These are phyloP conservation scores for Microcebus ravelobensis DNA, from an alignment of 2,113 vertebrate genomes.

Conservation along the genomic window DNA sequence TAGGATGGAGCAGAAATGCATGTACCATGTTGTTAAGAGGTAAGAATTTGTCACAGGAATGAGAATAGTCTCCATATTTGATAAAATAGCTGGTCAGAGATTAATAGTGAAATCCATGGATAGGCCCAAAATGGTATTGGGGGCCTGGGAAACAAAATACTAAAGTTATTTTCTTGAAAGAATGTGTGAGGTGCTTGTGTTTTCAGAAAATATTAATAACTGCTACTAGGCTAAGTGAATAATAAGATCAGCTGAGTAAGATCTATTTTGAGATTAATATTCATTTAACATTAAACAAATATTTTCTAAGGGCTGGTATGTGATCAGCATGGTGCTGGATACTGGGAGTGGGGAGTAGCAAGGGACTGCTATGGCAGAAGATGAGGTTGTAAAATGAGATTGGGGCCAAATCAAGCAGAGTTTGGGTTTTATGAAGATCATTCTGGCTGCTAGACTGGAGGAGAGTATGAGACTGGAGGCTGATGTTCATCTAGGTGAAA, in stretches of 20 bases:
- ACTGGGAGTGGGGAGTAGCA: background rate
- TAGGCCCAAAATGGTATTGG: background rate
- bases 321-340: background rate
- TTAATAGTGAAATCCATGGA: background rate
- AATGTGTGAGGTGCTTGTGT: background rate
- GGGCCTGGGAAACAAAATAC: background rate
- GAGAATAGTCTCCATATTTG: background rate
- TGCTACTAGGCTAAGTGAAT: background rate
- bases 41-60: background rate
- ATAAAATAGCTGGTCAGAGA: background rate
- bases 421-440: background rate
- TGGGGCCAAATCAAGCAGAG: background rate
- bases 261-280: background rate
- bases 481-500: background rate
- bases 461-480: background rate
- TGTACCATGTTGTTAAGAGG: background rate
- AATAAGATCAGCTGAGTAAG: background rate
- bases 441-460: background rate
- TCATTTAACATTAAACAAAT: background rate
- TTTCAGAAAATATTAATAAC: background rate
- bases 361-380: background rate
- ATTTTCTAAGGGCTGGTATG: background rate
- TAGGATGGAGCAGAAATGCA: background rate
- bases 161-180: slow-evolving; percentile 24
- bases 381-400: background rate